phyloP scores from a whole-genome alignment of 2,113 vertebrate species.

The Callocephalon fimbriatum region DNA sequence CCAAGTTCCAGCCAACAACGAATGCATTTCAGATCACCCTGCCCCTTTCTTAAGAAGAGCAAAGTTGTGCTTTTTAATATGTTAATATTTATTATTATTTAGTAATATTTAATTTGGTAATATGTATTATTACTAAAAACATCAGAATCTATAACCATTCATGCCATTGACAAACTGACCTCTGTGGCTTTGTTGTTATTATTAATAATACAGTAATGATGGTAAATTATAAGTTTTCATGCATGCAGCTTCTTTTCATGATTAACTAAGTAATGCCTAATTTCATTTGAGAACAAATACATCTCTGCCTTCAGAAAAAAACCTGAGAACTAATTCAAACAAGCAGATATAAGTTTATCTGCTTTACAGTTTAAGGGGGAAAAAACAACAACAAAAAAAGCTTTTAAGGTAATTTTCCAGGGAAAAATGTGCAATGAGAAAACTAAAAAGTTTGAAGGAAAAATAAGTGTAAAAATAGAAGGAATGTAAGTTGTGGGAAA shows the following conservation, averaged over 20 bases:
- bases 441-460: background rate
- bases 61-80: background rate
- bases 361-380: fast-evolving
- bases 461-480: background rate
- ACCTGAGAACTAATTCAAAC: background rate
- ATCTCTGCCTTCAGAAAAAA: background rate
- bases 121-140: background rate
- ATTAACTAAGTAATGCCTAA: conserved; percentile 13
- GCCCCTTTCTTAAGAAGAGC: background rate
- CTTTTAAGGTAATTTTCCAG: background rate
- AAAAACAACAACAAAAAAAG: background rate
- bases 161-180: background rate
- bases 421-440: background rate
- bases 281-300: background rate
- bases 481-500: background rate
- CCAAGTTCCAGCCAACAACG: background rate
- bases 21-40: background rate
- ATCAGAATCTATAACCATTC: background rate
- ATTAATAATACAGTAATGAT: background rate
- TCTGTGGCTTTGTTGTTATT: background rate
- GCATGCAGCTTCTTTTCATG: background rate
- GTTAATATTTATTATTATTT: background rate
- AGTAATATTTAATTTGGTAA: background rate
- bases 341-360: background rate
- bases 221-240: background rate